Evolutionary conservation across 2,113 vertebrate species (phyloP).

Genomic region (Cheilinus undulatus): DNA sequence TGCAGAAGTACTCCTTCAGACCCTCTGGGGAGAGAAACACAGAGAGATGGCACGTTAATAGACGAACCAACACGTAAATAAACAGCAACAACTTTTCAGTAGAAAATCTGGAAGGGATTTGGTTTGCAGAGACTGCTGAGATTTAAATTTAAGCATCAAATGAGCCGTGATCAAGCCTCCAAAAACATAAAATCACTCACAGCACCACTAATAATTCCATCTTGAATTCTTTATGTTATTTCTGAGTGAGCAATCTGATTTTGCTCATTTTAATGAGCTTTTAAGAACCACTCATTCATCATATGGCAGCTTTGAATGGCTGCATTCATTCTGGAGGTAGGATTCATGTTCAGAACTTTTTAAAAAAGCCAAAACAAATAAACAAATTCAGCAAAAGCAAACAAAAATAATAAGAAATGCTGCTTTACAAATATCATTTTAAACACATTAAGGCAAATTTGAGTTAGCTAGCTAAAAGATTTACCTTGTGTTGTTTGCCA

Average conservation of each 20-base stretch:
- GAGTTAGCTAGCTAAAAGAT: slow-evolving; percentile 40
- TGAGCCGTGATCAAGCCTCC: fast-evolving
- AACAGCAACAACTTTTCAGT: not conserved
- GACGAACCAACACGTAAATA: not conserved
- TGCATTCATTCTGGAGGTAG: slow-evolving; percentile 56
- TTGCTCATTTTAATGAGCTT: slow-evolving; percentile 20
- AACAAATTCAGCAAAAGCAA: slow-evolving; percentile 9
- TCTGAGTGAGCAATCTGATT: slow-evolving; percentile 13
- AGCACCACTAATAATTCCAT: not conserved
- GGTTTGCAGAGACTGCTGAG: slow-evolving; percentile 20
- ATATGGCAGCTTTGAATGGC: slow-evolving; percentile 51
- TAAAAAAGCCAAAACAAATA: slow-evolving; percentile 13
- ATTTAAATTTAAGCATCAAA: slow-evolving; percentile 29
- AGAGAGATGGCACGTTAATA: slow-evolving; percentile 1
- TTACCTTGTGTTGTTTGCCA: slow-evolving; percentile 99
- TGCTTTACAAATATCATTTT: slow-evolving; percentile 11
- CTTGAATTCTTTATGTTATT: not conserved
- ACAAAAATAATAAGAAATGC: slow-evolving; percentile 16
- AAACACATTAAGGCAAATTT: slow-evolving; percentile 18
- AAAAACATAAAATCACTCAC: not conserved
- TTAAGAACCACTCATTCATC: slow-evolving; percentile 14
- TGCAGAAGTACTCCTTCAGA: slow-evolving; percentile 98
- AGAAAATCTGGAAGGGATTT: not conserved
- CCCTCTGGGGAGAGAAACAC: slow-evolving; percentile 88
- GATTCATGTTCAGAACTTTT: slow-evolving; percentile 7